Base-by-base conservation (phyloP, 2,888 invertebrate species). In the Homarus gammarus region DNA sequence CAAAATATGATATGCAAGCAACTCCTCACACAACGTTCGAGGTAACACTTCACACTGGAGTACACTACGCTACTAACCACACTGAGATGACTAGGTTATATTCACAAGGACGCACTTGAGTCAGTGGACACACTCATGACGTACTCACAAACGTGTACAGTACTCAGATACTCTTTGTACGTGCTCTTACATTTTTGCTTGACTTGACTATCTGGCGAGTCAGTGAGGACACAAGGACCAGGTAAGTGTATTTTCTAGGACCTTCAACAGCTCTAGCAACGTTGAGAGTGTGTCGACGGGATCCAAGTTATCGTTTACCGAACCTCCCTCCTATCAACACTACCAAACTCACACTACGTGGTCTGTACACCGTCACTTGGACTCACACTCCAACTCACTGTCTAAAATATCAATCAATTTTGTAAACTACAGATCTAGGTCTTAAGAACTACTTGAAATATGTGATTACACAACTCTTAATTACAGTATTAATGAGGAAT, bases 381-480 rank as follows among this genome's bases (percentile, higher is more conserved):
- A 49, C 12, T 49, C 44, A 78, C 18, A 56, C 18, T 64, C 64
- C 31, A 64, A 15, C n/a, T 38, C 12, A 79, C 27, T 38, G 27
- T 36, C 22, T n/a, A 27, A 49, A n/a, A 44, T 49, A 44, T 44
- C 22, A 8, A 72, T 72, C 72, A 49, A 73, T 33, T 84, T 27
- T 84, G 70, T 51, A 72, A 83, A 73, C 83, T 84, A 84, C 51
- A 73, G 73, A 72, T 84, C 51, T 36, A 73, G 64, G 6, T 12
- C 83, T 84, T 84, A 73, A 73, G 31, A 15, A 36, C 44, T 77
- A 77, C 27, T 27, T 2, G 33, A 77, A 82, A 82, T 33, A 36
- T 73, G 83, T 84, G 83, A 84, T 84, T 84, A 72, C 83, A 73
- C 51, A 36, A 51, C 49, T 44, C 40, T 40, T 83, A 31, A 15